These are phyloP conservation scores for Elanus axillaris DNA, from an alignment of 2,113 vertebrate genomes.

Conservation along the genomic window DNA sequence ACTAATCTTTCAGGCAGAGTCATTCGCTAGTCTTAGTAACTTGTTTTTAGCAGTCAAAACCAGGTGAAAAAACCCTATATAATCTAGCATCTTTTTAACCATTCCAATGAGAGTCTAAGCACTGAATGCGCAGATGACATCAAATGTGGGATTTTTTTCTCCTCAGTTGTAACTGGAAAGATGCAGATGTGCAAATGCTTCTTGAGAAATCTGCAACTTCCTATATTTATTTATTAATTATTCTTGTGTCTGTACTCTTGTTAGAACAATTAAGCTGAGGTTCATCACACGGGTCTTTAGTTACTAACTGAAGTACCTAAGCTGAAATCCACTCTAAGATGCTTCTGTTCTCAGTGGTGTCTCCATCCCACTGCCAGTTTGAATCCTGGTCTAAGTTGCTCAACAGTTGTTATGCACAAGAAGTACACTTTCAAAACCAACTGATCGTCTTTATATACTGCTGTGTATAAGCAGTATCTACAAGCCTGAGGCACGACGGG, in stretches of 20 bases:
- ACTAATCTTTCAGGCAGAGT: neutral
- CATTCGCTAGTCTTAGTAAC: neutral
- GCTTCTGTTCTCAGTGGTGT: neutral
- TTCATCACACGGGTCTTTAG: neutral
- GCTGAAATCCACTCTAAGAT: neutral
- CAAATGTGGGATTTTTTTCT: accelerated
- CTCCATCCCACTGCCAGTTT: neutral
- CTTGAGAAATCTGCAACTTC: neutral
- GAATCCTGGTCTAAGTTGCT: neutral
- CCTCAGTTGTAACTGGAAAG: neutral
- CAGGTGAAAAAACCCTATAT: neutral
- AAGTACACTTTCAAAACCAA: neutral
- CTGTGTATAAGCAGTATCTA: neutral
- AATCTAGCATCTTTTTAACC: neutral
- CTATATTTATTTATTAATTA: neutral
- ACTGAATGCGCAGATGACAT: neutral
- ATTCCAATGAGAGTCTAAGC: neutral
- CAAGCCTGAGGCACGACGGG: neutral
- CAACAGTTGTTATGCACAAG: neutral
- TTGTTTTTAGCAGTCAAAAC: neutral
- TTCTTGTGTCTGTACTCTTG: neutral
- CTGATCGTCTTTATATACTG: neutral
- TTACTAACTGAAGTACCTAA: neutral
- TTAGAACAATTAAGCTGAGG: neutral
- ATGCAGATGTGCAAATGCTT: neutral